Conservation (phyloP, 2,113 vertebrate species). For the Pimephales promelas region DNA sequence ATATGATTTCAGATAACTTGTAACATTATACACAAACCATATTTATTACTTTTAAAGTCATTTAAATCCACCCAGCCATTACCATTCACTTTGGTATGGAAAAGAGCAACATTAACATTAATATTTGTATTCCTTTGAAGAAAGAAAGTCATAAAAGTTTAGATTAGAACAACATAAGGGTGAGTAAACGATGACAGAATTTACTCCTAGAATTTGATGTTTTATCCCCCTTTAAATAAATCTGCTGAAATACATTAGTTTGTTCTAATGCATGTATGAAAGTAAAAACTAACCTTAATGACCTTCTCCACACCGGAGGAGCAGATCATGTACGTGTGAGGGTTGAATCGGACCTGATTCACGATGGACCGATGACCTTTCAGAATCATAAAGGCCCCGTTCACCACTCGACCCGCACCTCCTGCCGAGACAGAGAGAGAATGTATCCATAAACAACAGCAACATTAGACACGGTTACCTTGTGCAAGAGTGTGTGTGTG, state of each 20-base stretch:
- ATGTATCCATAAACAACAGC: background rate
- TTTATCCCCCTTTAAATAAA: background rate
- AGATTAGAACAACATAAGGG: background rate
- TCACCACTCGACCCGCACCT: constrained; percentile 92
- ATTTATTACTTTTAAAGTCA: background rate
- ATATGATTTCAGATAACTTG: background rate
- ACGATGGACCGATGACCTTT: constrained; percentile 98
- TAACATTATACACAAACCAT: background rate
- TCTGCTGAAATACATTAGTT: background rate
- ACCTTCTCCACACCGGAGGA: constrained; percentile 99
- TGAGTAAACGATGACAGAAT: background rate
- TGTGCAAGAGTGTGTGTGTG: background rate
- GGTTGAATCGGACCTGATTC: constrained; percentile 98
- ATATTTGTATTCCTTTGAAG: background rate
- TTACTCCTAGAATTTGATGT: background rate
- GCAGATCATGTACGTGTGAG: constrained; percentile 98
- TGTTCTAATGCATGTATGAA: background rate
- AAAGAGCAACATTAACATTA: background rate
- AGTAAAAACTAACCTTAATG: constrained; percentile 90
- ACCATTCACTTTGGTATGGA: background rate
- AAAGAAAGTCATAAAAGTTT: background rate
- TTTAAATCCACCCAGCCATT: background rate
- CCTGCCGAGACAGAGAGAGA: constrained; percentile 71
- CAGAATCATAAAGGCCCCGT: constrained; percentile 96
- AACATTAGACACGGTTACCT: background rate